Evolutionary conservation across 2,888 invertebrate genomes (phyloP).

Genomic region (Dryobota labecula): DNA sequence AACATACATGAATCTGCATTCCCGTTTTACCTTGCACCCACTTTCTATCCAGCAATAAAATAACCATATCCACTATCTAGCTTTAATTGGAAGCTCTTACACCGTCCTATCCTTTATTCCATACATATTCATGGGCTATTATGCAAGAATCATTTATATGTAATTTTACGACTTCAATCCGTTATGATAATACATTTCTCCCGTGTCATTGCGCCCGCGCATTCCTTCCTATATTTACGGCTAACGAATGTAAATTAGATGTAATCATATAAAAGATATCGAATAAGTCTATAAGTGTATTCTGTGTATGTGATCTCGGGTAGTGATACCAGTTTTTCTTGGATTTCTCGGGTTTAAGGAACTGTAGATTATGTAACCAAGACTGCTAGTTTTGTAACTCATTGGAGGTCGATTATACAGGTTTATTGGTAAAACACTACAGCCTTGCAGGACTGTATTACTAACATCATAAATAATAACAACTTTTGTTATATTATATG

Average conservation of each 20-base stretch:
- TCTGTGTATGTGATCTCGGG: slow-evolving; percentile 40
- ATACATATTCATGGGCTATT: slow-evolving; percentile 60
- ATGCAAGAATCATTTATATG: slow-evolving; percentile 50
- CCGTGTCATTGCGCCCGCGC: slow-evolving; percentile 50
- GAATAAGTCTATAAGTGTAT: slow-evolving; percentile 35
- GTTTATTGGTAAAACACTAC: no score
- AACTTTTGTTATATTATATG: no score
- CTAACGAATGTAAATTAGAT: slow-evolving; percentile 61
- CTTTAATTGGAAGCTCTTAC: slow-evolving; percentile 32
- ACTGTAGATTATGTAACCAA: slow-evolving; percentile 41
- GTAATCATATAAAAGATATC: slow-evolving; percentile 55
- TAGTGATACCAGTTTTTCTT: slow-evolving; percentile 53
- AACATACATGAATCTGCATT: no score
- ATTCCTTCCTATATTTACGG: slow-evolving; percentile 60
- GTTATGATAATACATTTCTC: slow-evolving; percentile 64
- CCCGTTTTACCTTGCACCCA: not conserved
- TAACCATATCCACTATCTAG: slow-evolving; percentile 14
- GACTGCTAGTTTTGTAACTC: slow-evolving; percentile 27
- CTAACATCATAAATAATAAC: no score
- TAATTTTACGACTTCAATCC: slow-evolving; percentile 51
- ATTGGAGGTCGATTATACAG: not conserved
- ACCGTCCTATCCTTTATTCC: slow-evolving; percentile 29
- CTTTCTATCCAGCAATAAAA: slow-evolving; percentile 11
- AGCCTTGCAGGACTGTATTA: no score
- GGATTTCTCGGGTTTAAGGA: slow-evolving; percentile 32